Conservation (phyloP, 2,888 invertebrate species). For the Zootermopsis nevadensis region DNA sequence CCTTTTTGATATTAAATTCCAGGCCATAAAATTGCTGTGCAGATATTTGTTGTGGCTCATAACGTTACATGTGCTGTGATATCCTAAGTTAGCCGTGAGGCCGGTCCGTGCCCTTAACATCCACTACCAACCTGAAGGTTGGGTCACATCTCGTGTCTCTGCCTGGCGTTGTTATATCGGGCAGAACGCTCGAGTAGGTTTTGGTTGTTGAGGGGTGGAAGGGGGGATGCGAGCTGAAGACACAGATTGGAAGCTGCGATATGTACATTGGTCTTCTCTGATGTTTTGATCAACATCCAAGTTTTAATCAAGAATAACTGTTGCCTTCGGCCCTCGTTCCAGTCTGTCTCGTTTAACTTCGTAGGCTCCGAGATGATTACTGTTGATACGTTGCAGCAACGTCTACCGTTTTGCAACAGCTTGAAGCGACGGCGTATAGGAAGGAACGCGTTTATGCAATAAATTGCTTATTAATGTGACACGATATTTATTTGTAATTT, state of each 20-base stretch:
- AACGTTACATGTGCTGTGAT: too few relatives aligned
- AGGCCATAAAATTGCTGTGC: too few relatives aligned
- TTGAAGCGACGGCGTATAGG: neutral
- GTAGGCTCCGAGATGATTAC: constrained; percentile 9
- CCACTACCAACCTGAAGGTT: too few relatives aligned
- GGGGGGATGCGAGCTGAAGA: neutral
- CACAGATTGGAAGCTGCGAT: neutral
- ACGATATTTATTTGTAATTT: too few relatives aligned
- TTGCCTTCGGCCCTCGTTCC: constrained; percentile 24
- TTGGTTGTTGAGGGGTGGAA: neutral
- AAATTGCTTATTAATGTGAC: constrained; percentile 32
- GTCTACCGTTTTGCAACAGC: neutral
- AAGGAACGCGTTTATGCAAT: neutral
- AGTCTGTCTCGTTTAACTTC: neutral
- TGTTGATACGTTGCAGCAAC: neutral
- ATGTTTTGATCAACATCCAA: constrained; percentile 31
- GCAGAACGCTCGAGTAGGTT: too few relatives aligned
- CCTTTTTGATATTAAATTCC: too few relatives aligned
- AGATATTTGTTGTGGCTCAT: too few relatives aligned
- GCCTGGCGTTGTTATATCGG: too few relatives aligned
- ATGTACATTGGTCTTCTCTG: constrained; percentile 5
- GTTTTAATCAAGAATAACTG: constrained; percentile 45
- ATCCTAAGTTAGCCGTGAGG: too few relatives aligned
- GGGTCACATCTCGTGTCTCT: too few relatives aligned
- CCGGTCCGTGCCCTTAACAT: too few relatives aligned